Evolutionary conservation across 2,113 vertebrate species (phyloP).

Genomic region (Phyllopteryx taeniolatus): DNA sequence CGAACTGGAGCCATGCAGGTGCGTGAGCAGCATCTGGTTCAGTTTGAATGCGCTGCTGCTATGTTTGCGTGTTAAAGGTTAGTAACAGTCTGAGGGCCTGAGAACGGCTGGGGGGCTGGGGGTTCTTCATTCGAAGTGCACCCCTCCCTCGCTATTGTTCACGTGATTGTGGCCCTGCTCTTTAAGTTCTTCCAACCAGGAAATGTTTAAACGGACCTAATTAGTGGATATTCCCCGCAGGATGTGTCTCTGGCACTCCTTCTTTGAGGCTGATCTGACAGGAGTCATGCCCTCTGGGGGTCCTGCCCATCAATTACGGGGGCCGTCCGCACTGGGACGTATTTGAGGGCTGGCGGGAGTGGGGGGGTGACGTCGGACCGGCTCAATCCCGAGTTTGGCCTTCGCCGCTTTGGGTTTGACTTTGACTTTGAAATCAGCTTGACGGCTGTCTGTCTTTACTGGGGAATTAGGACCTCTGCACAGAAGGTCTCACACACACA

Average conservation of each 20-base stretch:
- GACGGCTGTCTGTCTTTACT: conserved; percentile 10
- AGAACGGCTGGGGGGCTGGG: background rate
- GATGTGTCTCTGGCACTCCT: conserved; percentile 56
- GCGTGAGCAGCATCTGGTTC: conserved; percentile 46
- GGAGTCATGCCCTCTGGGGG: conserved; percentile 70
- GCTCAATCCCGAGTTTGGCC: conserved; percentile 52
- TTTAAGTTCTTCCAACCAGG: conserved; percentile 81
- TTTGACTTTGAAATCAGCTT: conserved; percentile 44
- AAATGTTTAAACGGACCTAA: conserved; percentile 77
- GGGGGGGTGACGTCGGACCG: conserved; percentile 40
- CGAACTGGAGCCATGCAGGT: conserved; percentile 6
- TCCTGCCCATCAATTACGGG: conserved; percentile 65
- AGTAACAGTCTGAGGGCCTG: conserved; percentile 30
- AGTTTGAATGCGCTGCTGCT: conserved; percentile 30
- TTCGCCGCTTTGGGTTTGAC: conserved; percentile 21
- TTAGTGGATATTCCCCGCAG: conserved; percentile 68
- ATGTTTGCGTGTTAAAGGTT: conserved; percentile 43
- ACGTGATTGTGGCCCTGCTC: conserved; percentile 63
- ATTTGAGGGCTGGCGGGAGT: conserved; percentile 46
- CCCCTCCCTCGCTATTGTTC: conserved; percentile 53
- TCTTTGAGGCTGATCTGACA: conserved; percentile 71
- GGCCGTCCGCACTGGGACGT: conserved; percentile 50
- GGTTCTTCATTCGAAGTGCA: conserved; percentile 48
- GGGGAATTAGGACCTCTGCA: conserved; percentile 2
- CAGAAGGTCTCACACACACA: conserved; percentile 4